Conservation (phyloP, 2,113 vertebrate genomes). For the Pterocles gutturalis region DNA sequence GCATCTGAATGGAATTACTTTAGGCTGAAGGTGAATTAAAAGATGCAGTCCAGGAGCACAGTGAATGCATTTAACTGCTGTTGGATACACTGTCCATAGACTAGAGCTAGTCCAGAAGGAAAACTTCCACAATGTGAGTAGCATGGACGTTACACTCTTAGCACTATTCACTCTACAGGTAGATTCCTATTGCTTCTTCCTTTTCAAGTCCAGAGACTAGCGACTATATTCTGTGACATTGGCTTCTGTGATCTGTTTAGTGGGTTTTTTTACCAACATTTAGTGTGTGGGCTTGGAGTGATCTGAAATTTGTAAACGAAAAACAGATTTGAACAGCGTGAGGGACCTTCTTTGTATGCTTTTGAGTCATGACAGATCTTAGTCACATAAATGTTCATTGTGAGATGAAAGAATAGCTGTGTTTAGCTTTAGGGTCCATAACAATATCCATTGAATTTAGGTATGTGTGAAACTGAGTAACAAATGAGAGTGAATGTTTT, state of each 20-base stretch:
- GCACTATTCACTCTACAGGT: fast-evolving
- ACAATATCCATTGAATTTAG: not conserved
- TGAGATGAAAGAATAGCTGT: not conserved
- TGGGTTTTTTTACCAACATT: not conserved
- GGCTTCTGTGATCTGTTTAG: not conserved
- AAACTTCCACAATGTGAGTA: not conserved
- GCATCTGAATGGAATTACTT: not conserved
- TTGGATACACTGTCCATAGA: not conserved
- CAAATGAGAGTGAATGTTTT: not conserved
- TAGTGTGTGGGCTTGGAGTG: not conserved
- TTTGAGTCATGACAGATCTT: not conserved
- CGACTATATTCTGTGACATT: not conserved
- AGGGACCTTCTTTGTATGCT: not conserved
- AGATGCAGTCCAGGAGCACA: not conserved
- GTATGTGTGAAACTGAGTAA: not conserved
- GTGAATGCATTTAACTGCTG: not conserved
- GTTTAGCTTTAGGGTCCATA: not conserved
- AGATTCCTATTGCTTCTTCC: not conserved
- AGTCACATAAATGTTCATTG: not conserved
- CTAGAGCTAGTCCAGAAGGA: not conserved
- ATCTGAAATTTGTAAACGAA: not conserved
- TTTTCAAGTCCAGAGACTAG: not conserved
- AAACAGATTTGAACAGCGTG: not conserved
- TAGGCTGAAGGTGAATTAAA: not conserved
- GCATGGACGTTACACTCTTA: not conserved